These are phyloP conservation scores for Idris sp. DNA, from an alignment of 1,140 invertebrate genomes.

Conservation along the genomic window DNA sequence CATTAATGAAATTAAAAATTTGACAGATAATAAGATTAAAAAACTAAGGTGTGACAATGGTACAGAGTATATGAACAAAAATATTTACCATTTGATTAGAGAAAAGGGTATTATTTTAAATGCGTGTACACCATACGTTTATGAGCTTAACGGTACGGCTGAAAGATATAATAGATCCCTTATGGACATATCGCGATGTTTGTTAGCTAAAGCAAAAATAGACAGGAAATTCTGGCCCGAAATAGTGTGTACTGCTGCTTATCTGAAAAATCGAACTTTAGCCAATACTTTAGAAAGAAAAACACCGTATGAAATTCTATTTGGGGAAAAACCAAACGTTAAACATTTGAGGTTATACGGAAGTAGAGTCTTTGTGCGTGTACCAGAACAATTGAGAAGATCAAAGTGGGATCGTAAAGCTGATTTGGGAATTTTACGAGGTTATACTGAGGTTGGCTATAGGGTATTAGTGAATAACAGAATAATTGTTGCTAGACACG, in stretches of 20 bases:
- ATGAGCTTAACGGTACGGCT: conserved; percentile 37
- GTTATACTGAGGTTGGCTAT: conserved; percentile 55
- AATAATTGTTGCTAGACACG: conserved; percentile 55
- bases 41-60: conserved; percentile 44
- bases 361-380: conserved; percentile 50
- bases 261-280: conserved; percentile 65
- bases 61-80: conserved; percentile 43
- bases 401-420: conserved; percentile 58
- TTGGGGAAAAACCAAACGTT: conserved; percentile 64
- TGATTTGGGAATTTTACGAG: conserved; percentile 46
- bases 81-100: conserved; percentile 30
- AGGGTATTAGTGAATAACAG: conserved; percentile 53
- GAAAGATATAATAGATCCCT: conserved; percentile 52
- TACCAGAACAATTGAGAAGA: conserved; percentile 41
- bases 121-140: conserved; percentile 42
- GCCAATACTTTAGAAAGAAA: conserved; percentile 70
- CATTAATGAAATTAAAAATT: conserved; percentile 43
- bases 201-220: conserved; percentile 62
- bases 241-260: conserved; percentile 56
- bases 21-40: conserved; percentile 27
- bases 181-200: conserved; percentile 50
- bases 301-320: conserved; percentile 71
- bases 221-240: conserved; percentile 69
- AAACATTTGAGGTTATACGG: conserved; percentile 62
- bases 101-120: conserved; percentile 40